phyloP scores from a whole-genome alignment of 2,113 vertebrate species.

The Paramisgurnus dabryanus region DNA sequence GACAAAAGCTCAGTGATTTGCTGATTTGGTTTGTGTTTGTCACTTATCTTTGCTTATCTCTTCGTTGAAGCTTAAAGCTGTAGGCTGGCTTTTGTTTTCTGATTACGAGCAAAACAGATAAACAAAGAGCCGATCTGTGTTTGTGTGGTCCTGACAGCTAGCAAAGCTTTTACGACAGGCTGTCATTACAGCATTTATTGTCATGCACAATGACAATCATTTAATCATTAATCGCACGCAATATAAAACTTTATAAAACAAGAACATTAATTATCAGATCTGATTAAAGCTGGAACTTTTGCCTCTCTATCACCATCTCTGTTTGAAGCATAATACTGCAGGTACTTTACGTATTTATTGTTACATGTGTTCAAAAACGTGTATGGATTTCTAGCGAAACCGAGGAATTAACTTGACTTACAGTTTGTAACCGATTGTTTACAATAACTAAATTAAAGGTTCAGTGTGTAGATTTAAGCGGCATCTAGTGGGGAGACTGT shows the following conservation, averaged over 20 bases:
- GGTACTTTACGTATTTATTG: too few relatives aligned
- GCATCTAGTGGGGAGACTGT: too few relatives aligned
- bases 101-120: constrained; percentile 3
- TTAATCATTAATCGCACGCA: neutral
- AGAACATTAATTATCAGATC: too few relatives aligned
- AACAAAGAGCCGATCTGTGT: neutral
- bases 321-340: too few relatives aligned
- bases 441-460: too few relatives aligned
- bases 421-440: too few relatives aligned
- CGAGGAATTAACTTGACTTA: too few relatives aligned
- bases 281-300: too few relatives aligned
- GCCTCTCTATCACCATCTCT: too few relatives aligned
- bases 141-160: neutral
- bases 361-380: too few relatives aligned
- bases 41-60: neutral
- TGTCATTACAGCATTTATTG: constrained; percentile 9
- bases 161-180: neutral
- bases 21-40: neutral
- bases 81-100: constrained; percentile 38
- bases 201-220: constrained; percentile 11
- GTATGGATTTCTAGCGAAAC: too few relatives aligned
- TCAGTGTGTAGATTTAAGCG: too few relatives aligned
- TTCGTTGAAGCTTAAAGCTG: neutral
- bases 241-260: constrained; percentile 7
- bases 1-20: constrained; percentile 10